Conservation (phyloP, 2,113 vertebrate species). For the Tamias sibiricus region DNA sequence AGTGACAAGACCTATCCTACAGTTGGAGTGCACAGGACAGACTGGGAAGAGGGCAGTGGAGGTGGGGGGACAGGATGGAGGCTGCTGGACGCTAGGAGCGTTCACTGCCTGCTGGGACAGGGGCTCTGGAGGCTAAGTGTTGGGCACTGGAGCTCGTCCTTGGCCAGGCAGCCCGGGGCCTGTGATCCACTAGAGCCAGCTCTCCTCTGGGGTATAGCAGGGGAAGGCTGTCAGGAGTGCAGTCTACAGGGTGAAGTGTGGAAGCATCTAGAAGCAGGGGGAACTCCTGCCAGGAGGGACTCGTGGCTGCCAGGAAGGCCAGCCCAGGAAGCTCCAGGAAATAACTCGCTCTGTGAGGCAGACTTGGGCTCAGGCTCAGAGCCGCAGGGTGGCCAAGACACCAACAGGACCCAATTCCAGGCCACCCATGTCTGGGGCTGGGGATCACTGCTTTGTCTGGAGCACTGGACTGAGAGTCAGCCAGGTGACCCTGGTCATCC, state of each 20-base stretch:
- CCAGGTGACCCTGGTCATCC: not conserved
- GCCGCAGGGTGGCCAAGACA: not conserved
- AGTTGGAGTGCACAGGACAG: no score
- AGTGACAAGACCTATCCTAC: not conserved
- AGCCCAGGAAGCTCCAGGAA: not conserved
- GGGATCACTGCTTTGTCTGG: not conserved
- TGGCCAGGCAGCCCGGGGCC: not conserved
- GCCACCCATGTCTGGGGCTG: accelerated
- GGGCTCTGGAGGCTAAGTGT: not conserved
- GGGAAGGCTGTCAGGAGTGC: not conserved
- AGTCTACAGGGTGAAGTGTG: not conserved
- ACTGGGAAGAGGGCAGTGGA: not conserved
- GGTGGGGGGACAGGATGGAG: not conserved
- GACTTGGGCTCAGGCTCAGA: not conserved
- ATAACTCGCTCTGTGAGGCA: not conserved
- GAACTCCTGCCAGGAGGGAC: not conserved
- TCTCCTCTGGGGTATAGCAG: not conserved
- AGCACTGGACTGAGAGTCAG: not conserved
- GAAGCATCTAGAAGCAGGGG: not conserved
- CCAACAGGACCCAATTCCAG: accelerated
- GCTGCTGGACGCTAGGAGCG: not conserved
- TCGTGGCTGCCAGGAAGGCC: not conserved
- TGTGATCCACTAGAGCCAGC: not conserved
- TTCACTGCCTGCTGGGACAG: not conserved
- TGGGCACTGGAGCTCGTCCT: not conserved